Conservation (phyloP, 2,888 invertebrate species). For the Diaphora mendica region DNA sequence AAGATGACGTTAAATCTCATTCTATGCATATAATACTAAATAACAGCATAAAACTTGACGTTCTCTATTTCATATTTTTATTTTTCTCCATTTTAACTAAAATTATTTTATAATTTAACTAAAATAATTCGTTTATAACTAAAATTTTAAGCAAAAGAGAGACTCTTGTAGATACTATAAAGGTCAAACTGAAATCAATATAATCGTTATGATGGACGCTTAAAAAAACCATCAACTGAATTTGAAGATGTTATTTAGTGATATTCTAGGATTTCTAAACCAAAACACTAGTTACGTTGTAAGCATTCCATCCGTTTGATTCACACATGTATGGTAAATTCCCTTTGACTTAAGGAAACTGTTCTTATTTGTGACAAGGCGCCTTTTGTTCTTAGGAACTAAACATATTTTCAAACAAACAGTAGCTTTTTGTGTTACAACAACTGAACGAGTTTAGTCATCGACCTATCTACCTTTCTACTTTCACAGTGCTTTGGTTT, state of each 20-base stretch:
- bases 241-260: not conserved
- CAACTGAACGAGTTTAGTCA: not conserved
- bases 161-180: not conserved
- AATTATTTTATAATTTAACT: no score
- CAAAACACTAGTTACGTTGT: not conserved
- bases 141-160: no score
- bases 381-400: conserved; percentile 34
- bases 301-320: conserved; percentile 7
- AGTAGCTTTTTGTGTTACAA: conserved; percentile 8
- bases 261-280: conserved; percentile 3
- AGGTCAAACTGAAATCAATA: not conserved
- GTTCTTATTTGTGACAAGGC: conserved; percentile 19
- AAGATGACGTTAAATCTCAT: not conserved
- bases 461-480: conserved; percentile 1
- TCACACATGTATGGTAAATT: conserved; percentile 26
- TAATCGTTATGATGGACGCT: not conserved
- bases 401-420: conserved; percentile 31
- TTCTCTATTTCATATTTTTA: not conserved
- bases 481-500: not conserved
- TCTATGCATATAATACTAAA: not conserved
- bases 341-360: conserved; percentile 37
- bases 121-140: no score
- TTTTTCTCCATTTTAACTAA: not conserved
- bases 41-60: not conserved
- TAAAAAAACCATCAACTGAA: not conserved